Base-by-base conservation (phyloP, 2,888 invertebrate genomes). In the Amitus sp. region DNA sequence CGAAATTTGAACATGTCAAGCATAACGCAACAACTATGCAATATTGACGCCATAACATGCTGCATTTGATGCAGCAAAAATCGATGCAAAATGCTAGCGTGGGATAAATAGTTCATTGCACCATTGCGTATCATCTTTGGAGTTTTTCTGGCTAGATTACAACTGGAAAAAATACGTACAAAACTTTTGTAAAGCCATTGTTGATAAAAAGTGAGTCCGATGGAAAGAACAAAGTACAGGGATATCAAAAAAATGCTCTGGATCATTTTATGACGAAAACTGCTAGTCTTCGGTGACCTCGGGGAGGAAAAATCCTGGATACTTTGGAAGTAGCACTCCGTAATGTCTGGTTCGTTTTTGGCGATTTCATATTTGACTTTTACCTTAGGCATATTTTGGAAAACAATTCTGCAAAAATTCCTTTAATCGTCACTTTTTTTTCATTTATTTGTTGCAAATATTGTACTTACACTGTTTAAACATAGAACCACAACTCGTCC, bases 171-270 rank as follows among this genome's bases (percentile, higher is more conserved):
- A 48, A 27, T 27, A 76, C 76, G 75, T 57, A 78, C 78, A 56
- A 76, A 75, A 83, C 94, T 94, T 86, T 91, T 90, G 66, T 95
- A 87, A 51, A 98, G 88, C 90, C 93, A 92, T 87, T 96, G 90
- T 82, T 98, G 98, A 83, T 98, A 99, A 83, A 98, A 99, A 7
- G 97, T 98, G 49, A 99, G 87, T 42, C 95, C 92, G 73, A 99
- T 96, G 10, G 98, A 98, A 52, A 98, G 87, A 9, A 90, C 86
- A 79, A 96, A 95, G 83, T 98, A 98, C 43, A 94, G 84, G 2
- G 91, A 80, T 64, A 98, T 91, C 42, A 96, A 82, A 45, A 79
- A 60, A 30, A 78, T 65, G 6, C 83, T 83, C 65, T 80, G 77
- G 10, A 83, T 68, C 23, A 70, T 66, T 66, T 67, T 74, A 54